Evolutionary conservation across 2,888 invertebrate species (phyloP), one percentile per base, ranked within the genome.

Genomic region (Rhagophthalmus giganteus): DNA sequence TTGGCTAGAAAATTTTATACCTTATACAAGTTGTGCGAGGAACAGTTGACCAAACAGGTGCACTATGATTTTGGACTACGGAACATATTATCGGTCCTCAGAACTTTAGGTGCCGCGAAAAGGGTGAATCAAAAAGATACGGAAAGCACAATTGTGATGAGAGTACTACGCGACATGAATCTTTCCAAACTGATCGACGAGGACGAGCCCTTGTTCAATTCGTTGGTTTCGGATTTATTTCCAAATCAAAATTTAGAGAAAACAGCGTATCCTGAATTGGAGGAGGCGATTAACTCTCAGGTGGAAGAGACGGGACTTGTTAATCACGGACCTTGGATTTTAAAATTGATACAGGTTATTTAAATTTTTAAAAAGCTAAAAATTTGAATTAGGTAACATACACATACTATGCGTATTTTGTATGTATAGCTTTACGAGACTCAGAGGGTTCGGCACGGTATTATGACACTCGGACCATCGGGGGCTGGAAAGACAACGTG

Each of bases 111-210:
- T 4, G 92, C 95, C 0, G 85, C 93, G 0, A 97, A 97, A 73
- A 80, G 96, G 54, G 85, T 88, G 5, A 95, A 95, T 75, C 87
- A 85, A 5, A 90, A 91, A 75, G 96, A 97, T 74, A 86, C 89
- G 28, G 97, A 97, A 76, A 90, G 93, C 67, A 94, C 94, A 8
- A 96, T 94, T 60, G 96, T 97, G 8, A 97, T 97, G 96, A 79
- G 95, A 65, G 95, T 96, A 7, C 77, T 97, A n/a, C 79, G 96
- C 60, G 96, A 97, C 71, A 97, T 97, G 97, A 97, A 97, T 79
- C 79, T 97, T 10, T 96, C 96, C 2, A 97, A 97, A 75, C 78
- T 97, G 38, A 96, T 95, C 61, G 96, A 97, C 69, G 96, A 97
- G 74, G 97, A 97, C 71, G 97, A 97, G 69, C 96, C 97, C 0